Percentiles rank a stretch among this genome's conserved stretches.
Conservation (phyloP, 2,797 vertebrate genomes). For the Rhynchotus rufescens region DNA sequence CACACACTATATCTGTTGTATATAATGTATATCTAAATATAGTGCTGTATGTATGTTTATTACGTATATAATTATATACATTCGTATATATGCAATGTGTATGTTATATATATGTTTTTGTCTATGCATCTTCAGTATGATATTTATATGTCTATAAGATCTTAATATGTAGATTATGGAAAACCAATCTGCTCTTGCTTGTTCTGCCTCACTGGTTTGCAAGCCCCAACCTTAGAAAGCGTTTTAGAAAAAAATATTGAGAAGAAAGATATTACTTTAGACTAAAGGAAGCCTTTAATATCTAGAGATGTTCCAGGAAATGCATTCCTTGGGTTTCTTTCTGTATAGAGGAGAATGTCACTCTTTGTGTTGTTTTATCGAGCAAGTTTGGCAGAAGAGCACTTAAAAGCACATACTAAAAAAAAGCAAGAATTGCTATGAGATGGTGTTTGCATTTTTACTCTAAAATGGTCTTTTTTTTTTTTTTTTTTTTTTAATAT, state of each 20-base stretch:
- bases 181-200: not conserved
- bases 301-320: not conserved
- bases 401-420: not conserved
- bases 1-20: not conserved
- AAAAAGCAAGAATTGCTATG: not conserved
- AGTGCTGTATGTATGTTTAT: too few species aligned
- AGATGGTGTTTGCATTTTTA: not conserved
- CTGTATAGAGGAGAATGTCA: not conserved
- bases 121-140: not conserved
- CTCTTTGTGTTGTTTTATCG: not conserved
- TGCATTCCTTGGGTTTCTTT: not conserved
- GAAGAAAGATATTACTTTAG: not conserved
- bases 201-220: not conserved
- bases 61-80: not conserved
- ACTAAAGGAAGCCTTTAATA: fast-evolving
- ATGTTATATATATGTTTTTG: not conserved
- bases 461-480: not conserved
- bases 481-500: not conserved
- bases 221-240: not conserved
- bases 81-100: not conserved
- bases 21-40: not conserved
- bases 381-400: not conserved
- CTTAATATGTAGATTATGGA: not conserved
- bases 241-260: not conserved
- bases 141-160: not conserved